Evolutionary conservation across 2,113 vertebrate genomes (phyloP), one percentile per base, ranked within the genome.

Genomic region (Nipponia nippon): DNA sequence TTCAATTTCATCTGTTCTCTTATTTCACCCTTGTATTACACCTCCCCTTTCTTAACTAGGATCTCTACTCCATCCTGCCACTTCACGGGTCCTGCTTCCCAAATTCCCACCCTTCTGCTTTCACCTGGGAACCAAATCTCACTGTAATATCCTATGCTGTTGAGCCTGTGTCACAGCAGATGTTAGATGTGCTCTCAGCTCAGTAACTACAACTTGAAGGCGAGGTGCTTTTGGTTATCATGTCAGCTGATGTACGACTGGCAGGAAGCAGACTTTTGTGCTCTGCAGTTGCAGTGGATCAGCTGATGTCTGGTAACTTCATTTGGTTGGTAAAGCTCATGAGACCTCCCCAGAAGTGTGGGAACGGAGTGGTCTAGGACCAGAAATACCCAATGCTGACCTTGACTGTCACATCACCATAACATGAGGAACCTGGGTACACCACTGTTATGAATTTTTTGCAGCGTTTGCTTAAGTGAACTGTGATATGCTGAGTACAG

Each of bases 291-390:
- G 50, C 83, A 91, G 40, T 50, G 42, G 55, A 46, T 95, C 93
- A 95, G 80, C 81, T 96, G 91, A 84, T 84, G 69, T 94, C 52
- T 84, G 87, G 50, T 59, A 78, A 67, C 47, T 81, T 83, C 61
- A 29, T 29, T 71, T 38, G 47, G 34, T 14, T 72, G 89, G 73
- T 56, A 76, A 89, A 94, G n/a, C 44, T 92, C 50, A 25, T 62
- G 22, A 92, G 25, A 84, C 5, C 47, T 87, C 20, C 20, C 62
- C 52, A 89, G 32, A 71, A 89, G 26, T 9, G 38, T 93, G 81
- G 78, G 61, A 94, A 79, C 3, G 0, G 38, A 52, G 40, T 16
- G 9, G 56, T 84, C 47, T 87, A n/a, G 21, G 55, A 52, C 12
- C 29, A 63, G 29, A 23, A 59, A 13, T 32, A 59, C 23, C 26